Percentiles rank a stretch among this genome's conserved stretches.
phyloP scores from a whole-genome alignment of 2,888 invertebrate species.

The Himalopsyche japonica region DNA sequence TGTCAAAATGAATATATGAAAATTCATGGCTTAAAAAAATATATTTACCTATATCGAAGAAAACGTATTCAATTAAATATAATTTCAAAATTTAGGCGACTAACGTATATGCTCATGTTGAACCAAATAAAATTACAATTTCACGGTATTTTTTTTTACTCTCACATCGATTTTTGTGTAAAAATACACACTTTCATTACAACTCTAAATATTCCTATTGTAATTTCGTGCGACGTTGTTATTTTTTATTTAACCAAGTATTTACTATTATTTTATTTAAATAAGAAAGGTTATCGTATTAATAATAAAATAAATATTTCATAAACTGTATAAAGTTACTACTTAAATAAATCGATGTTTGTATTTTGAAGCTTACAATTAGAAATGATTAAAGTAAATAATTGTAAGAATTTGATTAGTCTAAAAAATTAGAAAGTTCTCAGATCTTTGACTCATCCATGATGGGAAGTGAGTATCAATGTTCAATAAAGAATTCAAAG shows the following conservation, averaged over 20 bases:
- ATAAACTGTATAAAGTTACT: conserved; percentile 35
- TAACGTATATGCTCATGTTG: not conserved
- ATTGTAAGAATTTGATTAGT: not conserved
- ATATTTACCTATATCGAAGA: too few relatives aligned
- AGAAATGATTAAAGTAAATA: conserved; percentile 4
- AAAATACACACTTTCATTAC: conserved; percentile 22
- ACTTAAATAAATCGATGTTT: conserved; percentile 34
- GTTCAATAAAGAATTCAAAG: not conserved
- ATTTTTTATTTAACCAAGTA: conserved; percentile 1
- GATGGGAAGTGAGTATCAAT: not conserved
- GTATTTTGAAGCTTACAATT: conserved; percentile 34
- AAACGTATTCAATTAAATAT: not conserved
- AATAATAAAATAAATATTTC: conserved; percentile 19
- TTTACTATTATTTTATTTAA: not conserved
- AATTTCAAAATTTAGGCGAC: not conserved
- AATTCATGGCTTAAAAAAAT: not conserved
- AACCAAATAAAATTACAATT: not conserved
- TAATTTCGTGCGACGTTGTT: not conserved
- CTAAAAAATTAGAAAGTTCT: not conserved
- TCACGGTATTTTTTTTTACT: not conserved
- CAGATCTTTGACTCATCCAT: not conserved
- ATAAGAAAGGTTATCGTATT: not conserved
- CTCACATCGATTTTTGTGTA: conserved; percentile 25
- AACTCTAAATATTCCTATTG: not conserved
- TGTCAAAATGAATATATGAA: not conserved